Evolutionary conservation across 2,888 invertebrate genomes (phyloP).

Genomic region (Abrostola tripartita): DNA sequence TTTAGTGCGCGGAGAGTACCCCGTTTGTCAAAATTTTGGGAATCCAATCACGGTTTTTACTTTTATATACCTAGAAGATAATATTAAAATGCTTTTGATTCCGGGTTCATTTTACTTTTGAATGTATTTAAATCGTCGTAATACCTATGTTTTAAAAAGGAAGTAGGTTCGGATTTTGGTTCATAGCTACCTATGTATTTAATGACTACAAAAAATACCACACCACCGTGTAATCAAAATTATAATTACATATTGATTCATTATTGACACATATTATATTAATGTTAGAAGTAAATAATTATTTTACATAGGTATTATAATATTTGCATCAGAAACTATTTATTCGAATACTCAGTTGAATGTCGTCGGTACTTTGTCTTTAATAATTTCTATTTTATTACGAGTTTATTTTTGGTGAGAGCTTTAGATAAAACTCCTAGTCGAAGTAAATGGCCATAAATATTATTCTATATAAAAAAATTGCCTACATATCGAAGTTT

Average conservation of each 20-base stretch:
- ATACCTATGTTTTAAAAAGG: no score
- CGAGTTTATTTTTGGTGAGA: conserved; percentile 2
- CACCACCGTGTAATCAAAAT: no score
- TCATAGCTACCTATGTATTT: no score
- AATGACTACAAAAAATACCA: no score
- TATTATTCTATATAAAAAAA: conserved; percentile 37
- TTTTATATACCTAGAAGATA: conserved; percentile 51
- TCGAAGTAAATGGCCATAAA: conserved; percentile 25
- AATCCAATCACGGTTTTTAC: conserved; percentile 56
- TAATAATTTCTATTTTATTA: conserved; percentile 22
- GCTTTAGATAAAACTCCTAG: conserved; percentile 11
- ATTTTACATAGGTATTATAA: no score
- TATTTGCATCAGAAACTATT: no score
- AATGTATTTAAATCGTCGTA: not conserved
- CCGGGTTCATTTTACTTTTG: conserved; percentile 11
- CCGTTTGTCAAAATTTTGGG: conserved; percentile 50
- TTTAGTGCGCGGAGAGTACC: conserved; percentile 43
- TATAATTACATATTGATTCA: no score
- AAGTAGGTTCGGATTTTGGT: no score
- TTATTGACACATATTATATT: no score
- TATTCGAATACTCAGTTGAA: no score
- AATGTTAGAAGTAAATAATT: no score
- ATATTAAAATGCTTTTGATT: conserved; percentile 23
- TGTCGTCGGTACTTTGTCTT: not conserved
- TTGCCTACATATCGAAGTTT: conserved; percentile 49